Conservation (phyloP, 2,888 invertebrate genomes). For the Eupithecia subumbrata region DNA sequence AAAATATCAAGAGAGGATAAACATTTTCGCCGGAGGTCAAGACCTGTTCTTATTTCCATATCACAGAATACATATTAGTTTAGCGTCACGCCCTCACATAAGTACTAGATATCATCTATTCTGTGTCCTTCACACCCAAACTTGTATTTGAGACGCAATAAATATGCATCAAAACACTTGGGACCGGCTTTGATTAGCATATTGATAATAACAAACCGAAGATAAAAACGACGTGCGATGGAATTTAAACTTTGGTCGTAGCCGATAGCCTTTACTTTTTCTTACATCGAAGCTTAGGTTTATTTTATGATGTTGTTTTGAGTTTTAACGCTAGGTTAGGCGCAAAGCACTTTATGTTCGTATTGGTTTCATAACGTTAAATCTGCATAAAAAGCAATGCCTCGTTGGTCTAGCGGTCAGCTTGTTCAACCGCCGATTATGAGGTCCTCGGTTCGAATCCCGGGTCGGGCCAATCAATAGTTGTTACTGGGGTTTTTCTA, state of each 20-base stretch:
- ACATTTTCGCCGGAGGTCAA: conserved; percentile 19
- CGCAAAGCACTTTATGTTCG: too few species aligned
- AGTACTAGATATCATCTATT: not conserved
- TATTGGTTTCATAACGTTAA: too few species aligned
- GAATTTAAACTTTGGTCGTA: conserved; percentile 4
- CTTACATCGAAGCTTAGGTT: not conserved
- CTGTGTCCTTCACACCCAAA: not conserved
- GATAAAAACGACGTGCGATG: not conserved
- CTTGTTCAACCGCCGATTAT: too few species aligned
- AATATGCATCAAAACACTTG: conserved; percentile 16
- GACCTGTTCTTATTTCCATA: conserved; percentile 17
- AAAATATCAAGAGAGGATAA: not conserved
- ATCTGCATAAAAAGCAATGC: too few species aligned
- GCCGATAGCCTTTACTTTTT: not conserved
- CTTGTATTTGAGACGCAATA: conserved; percentile 19
- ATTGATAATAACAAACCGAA: conserved; percentile 15
- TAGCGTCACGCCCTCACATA: conserved; percentile 20
- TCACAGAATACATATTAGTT: conserved; percentile 17
- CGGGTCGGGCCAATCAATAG: too few species aligned
- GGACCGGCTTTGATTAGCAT: conserved; percentile 24
- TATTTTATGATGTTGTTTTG: not conserved
- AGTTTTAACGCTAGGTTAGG: not conserved
- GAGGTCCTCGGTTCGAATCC: too few species aligned
- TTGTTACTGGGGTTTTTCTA: too few species aligned
- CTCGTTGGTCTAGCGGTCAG: too few species aligned